Evolutionary conservation across 2,113 vertebrate genomes (phyloP).

Genomic region (Nothoprocta pentlandii): DNA sequence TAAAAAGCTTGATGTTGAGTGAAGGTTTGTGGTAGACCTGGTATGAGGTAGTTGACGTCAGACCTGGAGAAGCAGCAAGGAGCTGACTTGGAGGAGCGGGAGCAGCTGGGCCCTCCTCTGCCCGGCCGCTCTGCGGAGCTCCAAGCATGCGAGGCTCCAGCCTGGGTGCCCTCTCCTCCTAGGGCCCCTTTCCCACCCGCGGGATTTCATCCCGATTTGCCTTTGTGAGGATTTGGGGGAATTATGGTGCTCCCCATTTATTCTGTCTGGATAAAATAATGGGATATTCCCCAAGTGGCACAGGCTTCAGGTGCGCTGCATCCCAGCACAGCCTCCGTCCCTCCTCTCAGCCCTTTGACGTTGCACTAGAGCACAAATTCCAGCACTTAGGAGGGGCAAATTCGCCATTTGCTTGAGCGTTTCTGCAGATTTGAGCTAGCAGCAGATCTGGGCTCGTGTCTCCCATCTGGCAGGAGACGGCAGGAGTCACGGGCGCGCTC

Average conservation of each 20-base stretch:
- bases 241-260: not conserved
- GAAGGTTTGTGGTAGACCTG: not conserved
- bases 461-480: not conserved
- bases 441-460: fast-evolving
- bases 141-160: fast-evolving
- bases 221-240: not conserved
- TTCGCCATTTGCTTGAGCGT: not conserved
- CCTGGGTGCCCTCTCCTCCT: not conserved
- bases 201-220: not conserved
- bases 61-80: not conserved
- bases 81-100: fast-evolving
- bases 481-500: conserved; percentile 1
- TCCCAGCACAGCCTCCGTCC: not conserved
- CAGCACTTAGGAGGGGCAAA: fast-evolving
- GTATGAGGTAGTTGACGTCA: not conserved
- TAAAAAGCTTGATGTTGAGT: not conserved
- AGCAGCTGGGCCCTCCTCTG: not conserved
- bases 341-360: not conserved
- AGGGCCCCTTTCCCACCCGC: too few relatives aligned
- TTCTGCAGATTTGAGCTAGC: not conserved
- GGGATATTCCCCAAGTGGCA: fast-evolving
- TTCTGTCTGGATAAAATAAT: not conserved
- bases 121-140: not conserved
- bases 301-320: not conserved
- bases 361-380: not conserved